Evolutionary conservation across 2,888 invertebrate genomes (phyloP).

Genomic region (Pollenia amentaria): DNA sequence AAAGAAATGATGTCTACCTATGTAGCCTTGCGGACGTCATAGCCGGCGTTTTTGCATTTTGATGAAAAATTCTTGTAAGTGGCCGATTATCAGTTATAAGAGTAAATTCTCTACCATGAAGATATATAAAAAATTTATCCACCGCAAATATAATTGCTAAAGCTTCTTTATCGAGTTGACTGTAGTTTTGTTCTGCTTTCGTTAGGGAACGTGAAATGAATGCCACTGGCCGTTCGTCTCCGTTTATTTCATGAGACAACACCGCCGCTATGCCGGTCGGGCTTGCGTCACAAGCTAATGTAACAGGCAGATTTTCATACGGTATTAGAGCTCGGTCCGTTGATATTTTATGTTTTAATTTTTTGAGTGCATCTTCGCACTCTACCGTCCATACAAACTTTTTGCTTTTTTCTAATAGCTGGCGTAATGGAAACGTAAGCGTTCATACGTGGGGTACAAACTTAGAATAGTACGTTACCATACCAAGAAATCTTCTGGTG

Average conservation of each 20-base stretch:
- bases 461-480: constrained; percentile 48
- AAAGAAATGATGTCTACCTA: too few relatives aligned
- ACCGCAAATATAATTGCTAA: constrained; percentile 41
- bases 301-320: not conserved
- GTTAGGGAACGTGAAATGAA: constrained; percentile 21
- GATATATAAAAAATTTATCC: constrained; percentile 20
- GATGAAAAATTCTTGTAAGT: too few relatives aligned
- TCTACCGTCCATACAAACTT: constrained; percentile 35
- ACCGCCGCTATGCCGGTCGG: constrained; percentile 20
- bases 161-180: constrained; percentile 35
- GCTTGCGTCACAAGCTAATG: constrained; percentile 22
- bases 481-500: constrained; percentile 44
- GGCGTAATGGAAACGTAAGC: too few relatives aligned
- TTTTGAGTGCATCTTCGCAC: constrained; percentile 50
- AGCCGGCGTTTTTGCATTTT: too few relatives aligned
- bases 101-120: too few relatives aligned
- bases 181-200: constrained; percentile 32
- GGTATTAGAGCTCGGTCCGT: constrained; percentile 41
- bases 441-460: constrained; percentile 53
- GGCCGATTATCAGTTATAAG: too few relatives aligned
- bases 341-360: constrained; percentile 49
- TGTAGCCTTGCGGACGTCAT: too few relatives aligned
- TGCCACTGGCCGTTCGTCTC: constrained; percentile 25
- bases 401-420: constrained; percentile 19
- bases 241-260: constrained; percentile 6